Evolutionary conservation across 92 coral and sea anemone genomes (phyloP), one percentile per base, ranked within the genome.

Genomic region (Epizoanthus stellaris): DNA sequence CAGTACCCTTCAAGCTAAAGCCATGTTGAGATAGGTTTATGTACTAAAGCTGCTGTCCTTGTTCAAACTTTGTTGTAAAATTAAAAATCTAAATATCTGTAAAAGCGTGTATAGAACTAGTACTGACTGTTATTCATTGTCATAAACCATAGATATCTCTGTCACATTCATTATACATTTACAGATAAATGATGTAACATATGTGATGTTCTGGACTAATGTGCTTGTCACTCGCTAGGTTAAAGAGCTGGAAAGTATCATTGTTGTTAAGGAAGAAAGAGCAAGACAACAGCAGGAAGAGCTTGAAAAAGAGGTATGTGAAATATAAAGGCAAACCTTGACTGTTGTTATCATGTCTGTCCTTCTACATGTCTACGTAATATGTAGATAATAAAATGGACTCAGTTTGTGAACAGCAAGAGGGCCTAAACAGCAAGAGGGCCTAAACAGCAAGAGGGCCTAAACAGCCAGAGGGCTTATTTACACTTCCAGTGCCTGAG

Each of bases 301-400:
- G 47, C 86, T 96, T 45, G 96, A 95, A 64, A 85, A 87, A 73
- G 96, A 95, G 97, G 98, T 91, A 89, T 17, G 56, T 13, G 12
- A 8, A 43, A 45, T 11, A n/a, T 14, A 25, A 4, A 4, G 4
- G 42, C 19, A 38, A 42, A 8, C 13, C 5, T 17, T 68, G 5
- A 7, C 56, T 49, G 12, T 52, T 52, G 56, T 52, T 52, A 52
- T 9, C 56, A 11, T 52, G 10, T 9, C 14, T 13, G 12, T 9
- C 12, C 14, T 52, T 52, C 56, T 9, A 52, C 14, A 11, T 52
- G 56, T 15, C 14, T 52, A 13, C 14, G 11, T 9, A 30, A 30
- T 30, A 52, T 52, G 56, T 13, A 52, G 56, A 52, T 52, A 52
- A 52, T 52, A 52, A 49, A 52, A 52, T 10, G 12, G 56, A 9